Percentiles rank a stretch among this genome's conserved stretches.
These are phyloP conservation scores for Momotus momota DNA, from an alignment of 2,797 vertebrate species.

Conservation along the genomic window DNA sequence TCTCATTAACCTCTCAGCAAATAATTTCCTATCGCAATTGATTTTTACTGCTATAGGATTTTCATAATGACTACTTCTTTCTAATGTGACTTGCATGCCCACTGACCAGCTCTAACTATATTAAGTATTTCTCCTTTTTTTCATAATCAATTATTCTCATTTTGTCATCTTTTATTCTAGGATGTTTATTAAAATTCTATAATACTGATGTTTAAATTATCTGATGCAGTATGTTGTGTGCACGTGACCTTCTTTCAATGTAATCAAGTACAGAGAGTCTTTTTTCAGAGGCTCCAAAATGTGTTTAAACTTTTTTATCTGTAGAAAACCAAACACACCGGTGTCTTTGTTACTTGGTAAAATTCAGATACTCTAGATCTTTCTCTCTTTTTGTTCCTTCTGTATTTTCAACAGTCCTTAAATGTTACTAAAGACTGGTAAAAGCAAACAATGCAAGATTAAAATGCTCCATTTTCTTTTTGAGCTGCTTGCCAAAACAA, in stretches of 20 bases:
- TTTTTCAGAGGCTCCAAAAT: not conserved
- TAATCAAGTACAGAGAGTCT: not conserved
- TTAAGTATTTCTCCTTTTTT: not conserved
- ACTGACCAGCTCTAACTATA: not conserved
- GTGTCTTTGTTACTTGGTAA: not conserved
- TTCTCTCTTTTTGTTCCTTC: not conserved
- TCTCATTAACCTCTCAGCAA: not conserved
- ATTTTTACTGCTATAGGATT: slow-evolving; percentile 24
- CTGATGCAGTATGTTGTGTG: not conserved
- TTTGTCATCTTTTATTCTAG: not conserved
- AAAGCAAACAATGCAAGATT: not conserved
- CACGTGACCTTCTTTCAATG: not conserved
- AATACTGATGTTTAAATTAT: not conserved
- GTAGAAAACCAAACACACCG: not conserved
- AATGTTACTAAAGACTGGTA: not conserved
- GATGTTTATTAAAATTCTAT: not conserved
- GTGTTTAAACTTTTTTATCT: not conserved
- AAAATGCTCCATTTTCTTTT: slow-evolving; percentile 6
- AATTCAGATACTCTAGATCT: not conserved
- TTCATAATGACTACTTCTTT: not conserved
- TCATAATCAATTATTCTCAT: not conserved
- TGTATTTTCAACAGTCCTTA: not conserved
- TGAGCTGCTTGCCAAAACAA: slow-evolving; percentile 33
- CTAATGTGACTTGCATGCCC: not conserved
- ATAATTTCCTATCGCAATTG: not conserved